phyloP scores from a whole-genome alignment of 1,140 invertebrate genomes.

The Temnothorax longispinosus region DNA sequence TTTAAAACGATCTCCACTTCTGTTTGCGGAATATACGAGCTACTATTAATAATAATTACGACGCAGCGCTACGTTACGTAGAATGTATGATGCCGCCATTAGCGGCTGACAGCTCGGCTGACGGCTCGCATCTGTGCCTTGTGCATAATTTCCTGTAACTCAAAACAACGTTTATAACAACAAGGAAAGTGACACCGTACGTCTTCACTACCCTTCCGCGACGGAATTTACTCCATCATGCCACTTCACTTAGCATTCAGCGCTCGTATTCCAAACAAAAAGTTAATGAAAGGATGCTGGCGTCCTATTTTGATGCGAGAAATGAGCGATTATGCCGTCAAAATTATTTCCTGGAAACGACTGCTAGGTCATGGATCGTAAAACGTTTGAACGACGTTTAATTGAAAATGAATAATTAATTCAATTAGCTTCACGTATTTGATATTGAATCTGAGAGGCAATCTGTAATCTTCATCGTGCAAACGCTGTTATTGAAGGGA shows the following conservation, averaged over 20 bases:
- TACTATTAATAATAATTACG: slow-evolving; percentile 61
- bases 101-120: slow-evolving; percentile 53
- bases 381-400: background rate
- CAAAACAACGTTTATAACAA: slow-evolving; percentile 53
- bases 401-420: slow-evolving; percentile 38
- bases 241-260: background rate
- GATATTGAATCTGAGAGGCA: background rate
- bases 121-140: slow-evolving; percentile 43
- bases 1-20: slow-evolving; percentile 39
- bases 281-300: slow-evolving; percentile 25
- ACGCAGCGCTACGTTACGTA: slow-evolving; percentile 27
- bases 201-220: slow-evolving; percentile 50
- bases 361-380: background rate
- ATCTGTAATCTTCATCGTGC: slow-evolving; percentile 6
- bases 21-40: slow-evolving; percentile 52
- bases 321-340: slow-evolving; percentile 5
- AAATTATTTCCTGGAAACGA: slow-evolving; percentile 8
- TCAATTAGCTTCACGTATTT: slow-evolving; percentile 11
- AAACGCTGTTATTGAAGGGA: background rate
- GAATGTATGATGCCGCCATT: slow-evolving; percentile 58
- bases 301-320: slow-evolving; percentile 1
- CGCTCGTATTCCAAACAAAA: slow-evolving; percentile 7
- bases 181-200: slow-evolving; percentile 58
- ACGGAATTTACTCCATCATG: slow-evolving; percentile 39
- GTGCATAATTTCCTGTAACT: slow-evolving; percentile 37